Conservation (phyloP, 2,797 vertebrate species). For the Somateria mollissima region DNA sequence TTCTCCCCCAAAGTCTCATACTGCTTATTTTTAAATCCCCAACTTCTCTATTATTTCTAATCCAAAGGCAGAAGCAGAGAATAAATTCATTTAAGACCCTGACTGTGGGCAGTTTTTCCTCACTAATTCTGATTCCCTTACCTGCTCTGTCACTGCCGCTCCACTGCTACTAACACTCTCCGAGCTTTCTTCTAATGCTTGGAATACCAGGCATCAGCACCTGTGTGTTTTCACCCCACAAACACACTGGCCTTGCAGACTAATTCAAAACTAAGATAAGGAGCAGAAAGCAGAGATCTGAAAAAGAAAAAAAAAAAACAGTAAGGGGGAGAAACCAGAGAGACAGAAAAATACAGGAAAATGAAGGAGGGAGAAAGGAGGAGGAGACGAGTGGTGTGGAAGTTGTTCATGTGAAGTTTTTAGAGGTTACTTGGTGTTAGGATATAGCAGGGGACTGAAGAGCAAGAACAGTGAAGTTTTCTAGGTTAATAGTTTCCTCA, state of each 20-base stretch:
- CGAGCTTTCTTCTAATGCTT: neutral
- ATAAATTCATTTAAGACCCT: neutral
- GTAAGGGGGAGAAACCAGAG: neutral
- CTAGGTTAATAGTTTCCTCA: constrained; percentile 68
- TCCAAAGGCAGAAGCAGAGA: neutral
- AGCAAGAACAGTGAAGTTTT: constrained; percentile 57
- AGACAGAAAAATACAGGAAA: neutral
- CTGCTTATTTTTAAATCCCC: neutral
- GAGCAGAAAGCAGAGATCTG: neutral
- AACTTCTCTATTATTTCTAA: neutral
- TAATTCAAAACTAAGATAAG: neutral
- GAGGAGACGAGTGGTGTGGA: neutral
- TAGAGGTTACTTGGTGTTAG: constrained; percentile 26
- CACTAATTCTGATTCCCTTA: neutral
- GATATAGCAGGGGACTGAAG: neutral
- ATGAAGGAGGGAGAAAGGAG: neutral
- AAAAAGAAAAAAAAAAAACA: neutral
- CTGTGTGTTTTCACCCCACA: neutral
- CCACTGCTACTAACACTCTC: neutral
- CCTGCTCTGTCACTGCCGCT: neutral
- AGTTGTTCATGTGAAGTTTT: neutral
- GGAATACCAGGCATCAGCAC: neutral
- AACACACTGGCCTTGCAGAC: neutral
- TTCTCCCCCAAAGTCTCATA: neutral
- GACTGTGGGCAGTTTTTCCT: neutral